Evolutionary conservation across 2,113 vertebrate species (phyloP).

Genomic region (Odocoileus virginianus): DNA sequence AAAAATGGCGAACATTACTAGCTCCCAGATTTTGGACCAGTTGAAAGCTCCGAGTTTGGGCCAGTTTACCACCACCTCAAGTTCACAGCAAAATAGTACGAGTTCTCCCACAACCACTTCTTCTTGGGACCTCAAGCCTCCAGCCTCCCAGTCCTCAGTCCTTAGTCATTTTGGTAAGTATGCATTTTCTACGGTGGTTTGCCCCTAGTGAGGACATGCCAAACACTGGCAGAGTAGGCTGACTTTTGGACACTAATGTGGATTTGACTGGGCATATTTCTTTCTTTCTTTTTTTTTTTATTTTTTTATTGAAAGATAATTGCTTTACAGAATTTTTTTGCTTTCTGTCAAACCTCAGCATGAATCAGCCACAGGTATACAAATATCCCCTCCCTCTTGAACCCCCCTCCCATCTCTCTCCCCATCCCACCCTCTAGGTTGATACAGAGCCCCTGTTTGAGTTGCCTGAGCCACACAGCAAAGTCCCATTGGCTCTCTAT

Average conservation of each 20-base stretch:
- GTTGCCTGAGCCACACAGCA: not conserved
- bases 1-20: constrained; percentile 82
- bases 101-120: constrained; percentile 70
- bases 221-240: not conserved
- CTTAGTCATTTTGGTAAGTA: constrained; percentile 92
- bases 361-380: not conserved
- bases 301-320: not conserved
- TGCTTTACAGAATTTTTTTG: not conserved
- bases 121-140: constrained; percentile 85
- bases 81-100: constrained; percentile 78
- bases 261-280: not conserved
- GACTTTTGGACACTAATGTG: not conserved
- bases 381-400: not conserved
- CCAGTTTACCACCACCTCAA: constrained; percentile 81
- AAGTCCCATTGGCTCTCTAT: not conserved
- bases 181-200: not conserved
- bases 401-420: not conserved
- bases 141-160: constrained; percentile 80
- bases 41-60: constrained; percentile 84
- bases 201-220: not conserved
- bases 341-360: not conserved
- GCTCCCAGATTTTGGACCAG: constrained; percentile 88
- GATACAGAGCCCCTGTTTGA: not conserved
- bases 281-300: not conserved
- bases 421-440: not conserved